phyloP scores from a whole-genome alignment of 2,113 vertebrate species.

The Xerus inauris region DNA sequence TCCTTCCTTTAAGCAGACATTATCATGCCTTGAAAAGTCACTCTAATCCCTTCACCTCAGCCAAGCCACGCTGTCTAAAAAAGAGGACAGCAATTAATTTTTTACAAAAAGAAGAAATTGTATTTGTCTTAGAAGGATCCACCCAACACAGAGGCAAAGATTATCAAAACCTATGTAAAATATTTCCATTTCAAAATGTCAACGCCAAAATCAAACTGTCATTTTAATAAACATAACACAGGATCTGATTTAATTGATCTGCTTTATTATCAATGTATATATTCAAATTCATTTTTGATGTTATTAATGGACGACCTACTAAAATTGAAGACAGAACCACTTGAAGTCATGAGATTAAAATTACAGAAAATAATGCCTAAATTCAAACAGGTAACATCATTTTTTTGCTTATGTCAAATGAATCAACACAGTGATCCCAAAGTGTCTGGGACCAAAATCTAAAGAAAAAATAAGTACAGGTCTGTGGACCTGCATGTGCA shows the following conservation, averaged over 20 bases:
- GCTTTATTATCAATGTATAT: slow-evolving; percentile 18
- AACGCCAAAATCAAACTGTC: slow-evolving; percentile 32
- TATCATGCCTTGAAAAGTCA: slow-evolving; percentile 72
- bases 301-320: slow-evolving; percentile 1
- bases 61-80: slow-evolving; percentile 62
- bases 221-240: slow-evolving; percentile 54
- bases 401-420: slow-evolving; percentile 18
- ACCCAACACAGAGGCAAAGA: slow-evolving; percentile 49
- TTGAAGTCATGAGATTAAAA: slow-evolving; percentile 22
- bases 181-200: slow-evolving; percentile 61
- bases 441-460: neutral
- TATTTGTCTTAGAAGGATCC: neutral
- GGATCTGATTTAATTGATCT: neutral
- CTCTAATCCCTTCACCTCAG: slow-evolving; percentile 72
- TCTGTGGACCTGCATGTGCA: neutral
- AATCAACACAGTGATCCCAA: neutral
- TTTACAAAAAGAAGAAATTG: neutral
- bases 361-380: slow-evolving; percentile 37
- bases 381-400: neutral
- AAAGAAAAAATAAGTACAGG: neutral
- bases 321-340: slow-evolving; percentile 43
- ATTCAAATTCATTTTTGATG: slow-evolving; percentile 50
- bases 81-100: slow-evolving; percentile 64
- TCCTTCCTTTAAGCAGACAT: slow-evolving; percentile 70
- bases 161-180: slow-evolving; percentile 51